Conservation (phyloP, 2,113 vertebrate genomes). For the Ictalurus furcatus region DNA sequence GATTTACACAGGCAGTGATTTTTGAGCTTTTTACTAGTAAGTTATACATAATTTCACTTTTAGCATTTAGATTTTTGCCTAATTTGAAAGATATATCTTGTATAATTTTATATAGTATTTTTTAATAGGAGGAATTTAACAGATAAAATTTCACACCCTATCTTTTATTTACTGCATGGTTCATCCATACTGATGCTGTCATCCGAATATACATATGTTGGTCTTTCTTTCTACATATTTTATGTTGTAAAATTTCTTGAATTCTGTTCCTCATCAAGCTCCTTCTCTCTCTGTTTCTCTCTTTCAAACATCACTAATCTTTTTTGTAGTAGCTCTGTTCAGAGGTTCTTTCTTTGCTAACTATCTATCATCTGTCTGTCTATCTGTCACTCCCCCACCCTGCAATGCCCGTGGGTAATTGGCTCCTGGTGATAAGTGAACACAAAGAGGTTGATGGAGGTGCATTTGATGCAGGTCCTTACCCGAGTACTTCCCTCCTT, state of each 20-base stretch:
- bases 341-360: neutral
- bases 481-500: constrained; percentile 98
- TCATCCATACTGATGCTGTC: neutral
- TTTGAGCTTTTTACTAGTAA: neutral
- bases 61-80: neutral
- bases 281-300: neutral
- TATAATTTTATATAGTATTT: no score
- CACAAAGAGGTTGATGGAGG: neutral
- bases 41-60: neutral
- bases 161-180: neutral
- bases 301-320: neutral
- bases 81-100: neutral
- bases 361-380: neutral
- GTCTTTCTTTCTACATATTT: constrained; percentile 7
- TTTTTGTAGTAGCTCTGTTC: neutral
- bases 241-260: neutral
- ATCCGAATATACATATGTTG: neutral
- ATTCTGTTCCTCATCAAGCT: neutral
- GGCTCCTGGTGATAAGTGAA: neutral
- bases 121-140: neutral
- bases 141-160: neutral
- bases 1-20: neutral
- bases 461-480: constrained; percentile 54
- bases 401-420: constrained; percentile 16
- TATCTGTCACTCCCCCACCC: neutral